phyloP scores from a whole-genome alignment of 2,797 vertebrate genomes.

The Clamator glandarius region DNA sequence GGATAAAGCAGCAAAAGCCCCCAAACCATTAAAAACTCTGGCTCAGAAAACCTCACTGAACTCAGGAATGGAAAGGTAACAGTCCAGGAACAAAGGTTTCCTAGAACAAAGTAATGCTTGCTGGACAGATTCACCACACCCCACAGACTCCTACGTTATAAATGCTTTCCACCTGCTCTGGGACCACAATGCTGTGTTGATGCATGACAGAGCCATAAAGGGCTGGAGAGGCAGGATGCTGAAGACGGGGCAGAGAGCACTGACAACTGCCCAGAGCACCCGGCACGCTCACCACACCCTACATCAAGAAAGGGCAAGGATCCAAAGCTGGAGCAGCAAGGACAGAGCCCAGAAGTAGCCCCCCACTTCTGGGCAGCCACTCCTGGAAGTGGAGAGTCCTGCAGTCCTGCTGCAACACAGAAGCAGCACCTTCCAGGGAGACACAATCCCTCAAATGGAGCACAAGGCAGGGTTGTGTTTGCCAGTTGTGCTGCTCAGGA shows the following conservation, averaged over 20 bases:
- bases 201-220: neutral
- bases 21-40: neutral
- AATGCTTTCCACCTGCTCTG: neutral
- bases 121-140: neutral
- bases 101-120: neutral
- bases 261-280: neutral
- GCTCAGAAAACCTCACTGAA: neutral
- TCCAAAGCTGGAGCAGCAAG: neutral
- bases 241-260: no score
- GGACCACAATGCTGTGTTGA: rapidly evolving
- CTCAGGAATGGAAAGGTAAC: neutral
- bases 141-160: neutral
- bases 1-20: neutral
- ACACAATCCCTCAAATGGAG: no score
- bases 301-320: neutral
- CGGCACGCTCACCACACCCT: neutral
- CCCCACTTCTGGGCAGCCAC: no score
- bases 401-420: neutral
- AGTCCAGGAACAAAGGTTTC: neutral
- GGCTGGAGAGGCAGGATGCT: rapidly evolving
- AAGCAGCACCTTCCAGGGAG: neutral
- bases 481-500: no score
- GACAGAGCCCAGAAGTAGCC: neutral
- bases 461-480: no score
- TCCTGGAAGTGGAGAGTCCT: neutral